Conservation (phyloP, 2,797 vertebrate species). For the Leptatherina wallacei region DNA sequence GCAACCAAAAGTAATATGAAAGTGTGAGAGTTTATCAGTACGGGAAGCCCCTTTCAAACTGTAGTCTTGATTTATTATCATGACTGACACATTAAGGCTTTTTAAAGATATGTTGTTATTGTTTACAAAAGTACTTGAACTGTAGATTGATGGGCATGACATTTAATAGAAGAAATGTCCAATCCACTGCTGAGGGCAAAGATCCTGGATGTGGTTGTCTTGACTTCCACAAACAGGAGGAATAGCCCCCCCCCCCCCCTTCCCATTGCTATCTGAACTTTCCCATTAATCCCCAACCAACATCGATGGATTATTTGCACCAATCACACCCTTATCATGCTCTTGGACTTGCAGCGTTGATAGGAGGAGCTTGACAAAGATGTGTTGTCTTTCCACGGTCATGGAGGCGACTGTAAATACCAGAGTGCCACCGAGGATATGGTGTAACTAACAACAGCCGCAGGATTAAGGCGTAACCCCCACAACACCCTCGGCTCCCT, state of each 20-base stretch:
- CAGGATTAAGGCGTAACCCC: slow-evolving; percentile 69
- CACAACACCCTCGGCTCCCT: slow-evolving; percentile 64
- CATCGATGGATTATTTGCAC: slow-evolving; percentile 48
- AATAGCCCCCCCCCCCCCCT: neutral
- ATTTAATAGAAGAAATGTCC: neutral
- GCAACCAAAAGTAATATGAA: neutral
- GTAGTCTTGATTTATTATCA: too few relatives aligned
- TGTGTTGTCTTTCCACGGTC: slow-evolving; percentile 39
- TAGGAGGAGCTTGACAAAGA: slow-evolving; percentile 34
- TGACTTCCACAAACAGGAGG: slow-evolving; percentile 12
- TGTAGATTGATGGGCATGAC: neutral
- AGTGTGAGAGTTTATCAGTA: too few relatives aligned
- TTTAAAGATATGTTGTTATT: too few relatives aligned
- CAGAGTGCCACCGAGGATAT: slow-evolving; percentile 61
- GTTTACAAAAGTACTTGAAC: neutral
- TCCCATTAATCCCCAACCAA: slow-evolving; percentile 61
- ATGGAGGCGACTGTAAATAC: slow-evolving; percentile 65
- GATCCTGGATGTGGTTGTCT: slow-evolving; percentile 22
- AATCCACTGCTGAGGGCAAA: slow-evolving; percentile 4
- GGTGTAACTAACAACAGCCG: slow-evolving; percentile 79
- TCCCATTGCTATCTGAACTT: slow-evolving; percentile 54
- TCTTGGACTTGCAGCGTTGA: slow-evolving; percentile 25
- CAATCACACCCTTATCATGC: slow-evolving; percentile 34
- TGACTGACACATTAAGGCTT: too few relatives aligned
- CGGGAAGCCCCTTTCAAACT: too few relatives aligned